phyloP scores from a whole-genome alignment of 2,888 invertebrate genomes.

The Campoplex nolae region DNA sequence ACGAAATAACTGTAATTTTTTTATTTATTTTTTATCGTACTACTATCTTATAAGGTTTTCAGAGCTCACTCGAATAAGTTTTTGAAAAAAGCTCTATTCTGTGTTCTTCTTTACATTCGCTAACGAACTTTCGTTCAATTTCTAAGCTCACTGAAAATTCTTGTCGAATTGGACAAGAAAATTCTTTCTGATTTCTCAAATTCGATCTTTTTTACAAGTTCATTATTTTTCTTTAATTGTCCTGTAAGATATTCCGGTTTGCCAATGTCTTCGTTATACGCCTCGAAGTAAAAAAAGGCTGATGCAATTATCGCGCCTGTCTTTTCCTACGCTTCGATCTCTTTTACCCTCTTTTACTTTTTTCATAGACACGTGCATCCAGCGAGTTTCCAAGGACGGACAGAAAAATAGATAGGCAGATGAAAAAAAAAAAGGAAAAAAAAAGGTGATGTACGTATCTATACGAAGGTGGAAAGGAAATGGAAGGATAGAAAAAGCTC shows the following conservation, averaged over 20 bases:
- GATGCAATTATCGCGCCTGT: neutral
- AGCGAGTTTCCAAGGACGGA: conserved; percentile 1
- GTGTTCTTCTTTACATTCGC: too few relatives aligned
- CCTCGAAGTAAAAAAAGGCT: neutral
- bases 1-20: neutral
- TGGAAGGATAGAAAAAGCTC: conserved; percentile 5
- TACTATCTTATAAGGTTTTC: too few relatives aligned
- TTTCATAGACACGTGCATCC: conserved; percentile 10
- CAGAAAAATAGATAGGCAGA: neutral
- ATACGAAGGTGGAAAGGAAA: neutral
- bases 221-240: neutral
- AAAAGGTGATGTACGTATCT: neutral
- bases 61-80: too few relatives aligned
- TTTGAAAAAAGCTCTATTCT: neutral
- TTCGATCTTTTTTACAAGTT: too few relatives aligned
- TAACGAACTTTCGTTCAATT: too few relatives aligned
- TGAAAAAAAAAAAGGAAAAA: too few relatives aligned
- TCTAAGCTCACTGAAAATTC: too few relatives aligned
- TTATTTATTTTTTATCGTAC: too few relatives aligned
- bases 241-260: too few relatives aligned
- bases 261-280: too few relatives aligned
- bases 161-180: too few relatives aligned
- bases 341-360: neutral
- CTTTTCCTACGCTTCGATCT: conserved; percentile 1
- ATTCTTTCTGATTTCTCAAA: too few relatives aligned